phyloP scores from a whole-genome alignment of 2,113 vertebrate genomes.

The Scatophagus argus region DNA sequence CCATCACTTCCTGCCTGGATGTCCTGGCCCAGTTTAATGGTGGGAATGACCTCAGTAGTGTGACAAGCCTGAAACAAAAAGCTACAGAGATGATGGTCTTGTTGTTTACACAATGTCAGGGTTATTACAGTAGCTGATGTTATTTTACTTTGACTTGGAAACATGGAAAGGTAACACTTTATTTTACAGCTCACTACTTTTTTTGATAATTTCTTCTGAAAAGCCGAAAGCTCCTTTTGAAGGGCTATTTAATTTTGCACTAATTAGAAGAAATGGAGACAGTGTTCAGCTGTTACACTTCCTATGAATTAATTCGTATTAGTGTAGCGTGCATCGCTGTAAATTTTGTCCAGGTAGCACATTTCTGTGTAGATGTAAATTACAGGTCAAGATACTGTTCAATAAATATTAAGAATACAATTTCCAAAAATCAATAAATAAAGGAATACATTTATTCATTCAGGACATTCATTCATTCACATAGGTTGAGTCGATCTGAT shows the following conservation, averaged over 20 bases:
- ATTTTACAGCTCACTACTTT: neutral
- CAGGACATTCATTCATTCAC: too few species aligned
- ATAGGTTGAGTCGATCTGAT: too few species aligned
- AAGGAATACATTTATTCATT: too few species aligned
- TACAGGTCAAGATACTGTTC: too few species aligned
- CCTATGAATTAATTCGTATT: neutral
- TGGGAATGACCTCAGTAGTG: conserved; percentile 68
- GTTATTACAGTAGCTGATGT: conserved; percentile 5
- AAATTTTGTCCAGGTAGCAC: too few species aligned
- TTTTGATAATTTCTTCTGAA: neutral
- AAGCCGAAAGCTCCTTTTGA: conserved; percentile 2
- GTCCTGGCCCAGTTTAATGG: conserved; percentile 62
- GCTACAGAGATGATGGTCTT: neutral
- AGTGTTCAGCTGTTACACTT: neutral
- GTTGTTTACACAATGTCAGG: conserved; percentile 36
- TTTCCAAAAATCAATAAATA: too few species aligned
- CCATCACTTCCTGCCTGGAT: conserved; percentile 73
- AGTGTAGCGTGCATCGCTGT: neutral
- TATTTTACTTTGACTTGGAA: neutral
- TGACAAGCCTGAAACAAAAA: neutral
- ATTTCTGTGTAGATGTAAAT: neutral
- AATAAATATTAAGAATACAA: too few species aligned
- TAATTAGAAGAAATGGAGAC: neutral
- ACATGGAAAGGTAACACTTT: neutral
- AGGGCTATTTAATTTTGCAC: neutral